Evolutionary conservation across 2,888 invertebrate species (phyloP), one percentile per base, ranked within the genome.

Genomic region (Heliconius ethilla): DNA sequence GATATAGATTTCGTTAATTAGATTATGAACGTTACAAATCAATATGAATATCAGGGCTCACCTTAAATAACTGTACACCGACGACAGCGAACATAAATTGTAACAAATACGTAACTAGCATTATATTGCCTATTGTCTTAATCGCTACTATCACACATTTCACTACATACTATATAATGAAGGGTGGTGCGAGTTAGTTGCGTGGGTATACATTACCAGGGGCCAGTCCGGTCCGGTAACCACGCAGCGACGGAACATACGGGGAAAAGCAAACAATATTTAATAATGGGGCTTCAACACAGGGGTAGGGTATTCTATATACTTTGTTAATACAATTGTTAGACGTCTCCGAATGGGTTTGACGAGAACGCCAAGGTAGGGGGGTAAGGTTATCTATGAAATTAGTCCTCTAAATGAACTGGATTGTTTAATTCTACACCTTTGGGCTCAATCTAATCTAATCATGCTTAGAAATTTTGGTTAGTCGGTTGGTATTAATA

Each of bases 31-130:
- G 18, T 72, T 13, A 55, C 29, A 70, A 55, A 55, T 13, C 1
- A n/a, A 27, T 22, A 22, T 6, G 40, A 10, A n/a, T 18, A 11
- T 22, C 15, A 45, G 59, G 59, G 62, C 77, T 96, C 96, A 98
- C 98, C 97, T 99, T 99, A 96, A 99, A 99, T 88, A 99, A 97
- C 96, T 99, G 99, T 94, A 99, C 99, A 96, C 99, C 99, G 95
- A 99, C 99, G 94, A 99, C 99, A 95, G 99, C 99, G 95, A 99
- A 99, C 99, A 99, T 99, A 96, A 99, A 99, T 97, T 99, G 98
- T 94, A 99, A 98, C 94, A 99, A 98, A 96, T 99, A 99, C 93
- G 99, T 99, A 95, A 99, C 99, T 97, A 99, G 96, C 97, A 99
- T 99, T 95, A 99, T 99, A 97, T 99, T 99, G 95, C 99, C 99